Evolutionary conservation across 2,888 invertebrate genomes (phyloP), one percentile per base, ranked within the genome.

Genomic region (Operophtera brumata): DNA sequence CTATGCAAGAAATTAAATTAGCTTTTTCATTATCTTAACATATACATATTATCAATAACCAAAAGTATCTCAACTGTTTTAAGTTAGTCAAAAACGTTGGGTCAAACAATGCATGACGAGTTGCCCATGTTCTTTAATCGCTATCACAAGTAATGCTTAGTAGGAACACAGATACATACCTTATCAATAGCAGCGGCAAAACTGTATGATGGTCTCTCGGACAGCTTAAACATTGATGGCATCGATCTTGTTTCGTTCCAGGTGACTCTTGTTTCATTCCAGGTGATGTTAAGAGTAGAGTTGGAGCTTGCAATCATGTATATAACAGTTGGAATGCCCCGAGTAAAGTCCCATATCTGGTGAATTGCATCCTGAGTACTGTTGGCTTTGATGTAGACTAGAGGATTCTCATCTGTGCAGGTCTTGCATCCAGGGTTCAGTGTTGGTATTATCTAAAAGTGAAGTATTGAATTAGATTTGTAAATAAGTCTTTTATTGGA

Each of bases 301-400:
- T 90, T 82, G 0, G 78, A 61, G 0, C 82, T 73, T 0, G 92
- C 92, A 0, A 92, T 71, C 0, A 91, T 89, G 28, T 92, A 78
- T 11, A 94, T 77, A 25, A 94, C 69, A 0, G 92, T 91, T 0
- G 94, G 94, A 37, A 89, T 82, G 3, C 91, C 89, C 20, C 67
- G 51, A 2, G 91, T 88, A 65, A 94, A 93, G 77, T 93, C 93
- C 92, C 94, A 93, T 42, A 94, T 63, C 71, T 94, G 93, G 70
- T 94, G 94, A 0, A 94, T 73, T 0, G 91, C 90, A 73, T 94
- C 93, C 41, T 88, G 77, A 1, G 76, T 56, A 0, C 93, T 92
- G 14, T 85, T 88, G 0, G 93, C 93, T 68, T 82, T 79, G 7
- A 92, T 78, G 67, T 94, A 91, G 3, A 92, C 65, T 0, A 92